phyloP scores from a whole-genome alignment of 2,797 vertebrate genomes.

The Microctenopoma steveboyesi region DNA sequence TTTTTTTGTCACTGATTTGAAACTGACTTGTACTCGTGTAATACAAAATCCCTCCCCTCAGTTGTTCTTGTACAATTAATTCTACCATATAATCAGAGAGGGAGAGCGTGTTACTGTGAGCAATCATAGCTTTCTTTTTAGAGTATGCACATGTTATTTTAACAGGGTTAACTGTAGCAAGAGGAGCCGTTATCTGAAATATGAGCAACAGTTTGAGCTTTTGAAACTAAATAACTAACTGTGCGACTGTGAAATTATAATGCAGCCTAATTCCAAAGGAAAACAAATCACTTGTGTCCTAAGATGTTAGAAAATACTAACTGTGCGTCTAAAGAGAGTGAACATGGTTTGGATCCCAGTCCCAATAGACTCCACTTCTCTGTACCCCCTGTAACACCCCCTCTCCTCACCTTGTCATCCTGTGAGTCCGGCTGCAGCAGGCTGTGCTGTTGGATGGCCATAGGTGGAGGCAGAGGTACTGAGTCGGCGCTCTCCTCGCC shows the following conservation, averaged over 20 bases:
- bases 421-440: conserved; percentile 96
- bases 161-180: not conserved
- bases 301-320: not conserved
- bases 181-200: too few species aligned
- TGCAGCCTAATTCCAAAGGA: too few species aligned
- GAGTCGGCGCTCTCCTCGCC: conserved; percentile 96
- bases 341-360: not conserved
- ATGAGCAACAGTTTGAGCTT: too few species aligned
- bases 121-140: too few species aligned
- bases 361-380: not conserved
- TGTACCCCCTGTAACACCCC: not conserved
- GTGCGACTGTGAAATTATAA: too few species aligned
- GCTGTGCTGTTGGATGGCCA: conserved; percentile 99
- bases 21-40: not conserved
- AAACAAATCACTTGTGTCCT: not conserved
- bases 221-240: too few species aligned
- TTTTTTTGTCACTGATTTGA: not conserved
- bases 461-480: conserved; percentile 95
- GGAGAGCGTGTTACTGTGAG: too few species aligned
- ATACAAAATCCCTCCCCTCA: not conserved
- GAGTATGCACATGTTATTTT: too few species aligned
- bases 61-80: not conserved
- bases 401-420: conserved; percentile 94
- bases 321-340: not conserved
- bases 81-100: too few species aligned